Percentiles rank a stretch among this genome's conserved stretches.
phyloP scores from a whole-genome alignment of 2,888 invertebrate species.

The Drosophila niveifrons region DNA sequence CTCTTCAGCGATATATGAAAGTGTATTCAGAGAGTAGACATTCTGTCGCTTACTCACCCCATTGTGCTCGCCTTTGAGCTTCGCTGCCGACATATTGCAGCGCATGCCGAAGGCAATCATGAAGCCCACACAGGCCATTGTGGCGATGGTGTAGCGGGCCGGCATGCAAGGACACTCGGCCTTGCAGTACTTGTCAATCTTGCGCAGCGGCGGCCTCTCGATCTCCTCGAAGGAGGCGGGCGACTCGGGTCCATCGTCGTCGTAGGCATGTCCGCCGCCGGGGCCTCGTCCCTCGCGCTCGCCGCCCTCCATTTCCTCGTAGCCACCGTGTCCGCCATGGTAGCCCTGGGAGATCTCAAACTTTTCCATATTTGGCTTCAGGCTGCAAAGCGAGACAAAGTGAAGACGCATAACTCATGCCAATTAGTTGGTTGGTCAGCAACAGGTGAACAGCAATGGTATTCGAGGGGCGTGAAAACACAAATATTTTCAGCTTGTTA shows the following conservation, averaged over 20 bases:
- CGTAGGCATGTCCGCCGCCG: conserved; percentile 80
- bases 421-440: conserved; percentile 60
- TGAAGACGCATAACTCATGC: conserved; percentile 62
- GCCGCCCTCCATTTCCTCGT: conserved; percentile 84
- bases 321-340: conserved; percentile 83
- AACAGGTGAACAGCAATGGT: conserved; percentile 44
- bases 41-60: conserved; percentile 85
- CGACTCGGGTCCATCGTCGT: conserved; percentile 88
- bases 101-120: conserved; percentile 99
- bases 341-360: conserved; percentile 84
- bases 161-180: conserved; percentile 94
- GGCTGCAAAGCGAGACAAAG: conserved; percentile 50
- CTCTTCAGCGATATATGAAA: no score
- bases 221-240: conserved; percentile 93
- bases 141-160: conserved; percentile 94
- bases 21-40: no score
- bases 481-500: conserved; percentile 82
- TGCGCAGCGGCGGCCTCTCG: conserved; percentile 93
- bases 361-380: conserved; percentile 82
- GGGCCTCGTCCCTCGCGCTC: conserved; percentile 82
- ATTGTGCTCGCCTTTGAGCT: conserved; percentile 90
- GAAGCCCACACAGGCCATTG: conserved; percentile 95
- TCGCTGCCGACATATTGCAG: conserved; percentile 99
- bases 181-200: conserved; percentile 94
- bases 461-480: conserved; percentile 70